Conservation (phyloP, 2,797 vertebrate species). For the Falco naumanni region DNA sequence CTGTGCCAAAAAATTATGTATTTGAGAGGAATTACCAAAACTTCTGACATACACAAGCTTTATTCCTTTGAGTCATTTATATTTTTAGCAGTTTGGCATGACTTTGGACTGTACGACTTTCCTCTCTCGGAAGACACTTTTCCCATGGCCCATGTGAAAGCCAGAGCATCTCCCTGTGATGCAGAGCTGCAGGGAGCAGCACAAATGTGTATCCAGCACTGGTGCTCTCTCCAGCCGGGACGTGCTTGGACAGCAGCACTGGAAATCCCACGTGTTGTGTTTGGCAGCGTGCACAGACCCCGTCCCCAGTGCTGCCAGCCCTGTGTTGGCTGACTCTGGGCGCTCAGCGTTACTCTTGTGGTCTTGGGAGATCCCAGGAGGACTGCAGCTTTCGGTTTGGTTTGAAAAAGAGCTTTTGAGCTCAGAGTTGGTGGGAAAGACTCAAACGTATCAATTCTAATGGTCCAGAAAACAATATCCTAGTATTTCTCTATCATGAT, state of each 20-base stretch:
- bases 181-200: neutral
- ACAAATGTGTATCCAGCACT: neutral
- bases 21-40: slow-evolving; percentile 28
- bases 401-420: neutral
- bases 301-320: neutral
- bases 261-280: accelerated
- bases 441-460: neutral
- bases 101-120: neutral
- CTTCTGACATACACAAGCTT: neutral
- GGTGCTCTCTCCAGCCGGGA: neutral
- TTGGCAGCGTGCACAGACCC: neutral
- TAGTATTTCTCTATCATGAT: accelerated
- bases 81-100: neutral
- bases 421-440: neutral
- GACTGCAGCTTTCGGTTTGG: neutral
- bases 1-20: slow-evolving; percentile 21
- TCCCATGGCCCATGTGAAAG: neutral
- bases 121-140: neutral
- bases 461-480: neutral
- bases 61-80: neutral
- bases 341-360: accelerated
- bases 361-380: neutral
- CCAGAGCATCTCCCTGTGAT: neutral
- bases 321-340: neutral
- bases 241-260: neutral